Percentiles rank a stretch among this genome's conserved stretches.
These are phyloP conservation scores for Aculops lycopersici DNA, from an alignment of 1,140 invertebrate species.

Conservation along the genomic window DNA sequence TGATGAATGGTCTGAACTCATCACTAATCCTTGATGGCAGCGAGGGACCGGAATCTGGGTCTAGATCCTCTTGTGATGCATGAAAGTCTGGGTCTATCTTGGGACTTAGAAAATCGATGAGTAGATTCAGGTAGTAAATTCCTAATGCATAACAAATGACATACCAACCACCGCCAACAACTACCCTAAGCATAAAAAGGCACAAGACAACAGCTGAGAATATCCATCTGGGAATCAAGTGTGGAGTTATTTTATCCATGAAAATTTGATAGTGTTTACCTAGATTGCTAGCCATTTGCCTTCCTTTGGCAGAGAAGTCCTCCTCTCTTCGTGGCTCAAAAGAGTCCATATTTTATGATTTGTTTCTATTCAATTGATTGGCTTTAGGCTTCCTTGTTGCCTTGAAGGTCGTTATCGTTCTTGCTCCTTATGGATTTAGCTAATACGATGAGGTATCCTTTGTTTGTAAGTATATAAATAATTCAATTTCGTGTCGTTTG, in stretches of 20 bases:
- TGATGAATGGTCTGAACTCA: slow-evolving; percentile 90
- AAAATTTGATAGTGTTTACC: slow-evolving; percentile 22
- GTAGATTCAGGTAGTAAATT: slow-evolving; percentile 93
- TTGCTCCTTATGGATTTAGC: too few relatives aligned
- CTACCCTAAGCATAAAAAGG: slow-evolving; percentile 14
- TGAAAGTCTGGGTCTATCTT: slow-evolving; percentile 82
- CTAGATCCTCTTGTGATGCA: too few relatives aligned
- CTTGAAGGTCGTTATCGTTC: too few relatives aligned
- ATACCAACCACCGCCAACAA: slow-evolving; percentile 68
- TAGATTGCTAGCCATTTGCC: too few relatives aligned
- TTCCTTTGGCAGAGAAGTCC: too few relatives aligned
- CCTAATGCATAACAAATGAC: slow-evolving; percentile 92
- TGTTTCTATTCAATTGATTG: too few relatives aligned
- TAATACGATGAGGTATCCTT: too few relatives aligned
- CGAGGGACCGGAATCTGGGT: slow-evolving; percentile 38
- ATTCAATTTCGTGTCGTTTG: too few relatives aligned
- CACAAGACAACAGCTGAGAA: slow-evolving; percentile 17
- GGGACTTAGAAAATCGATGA: slow-evolving; percentile 94
- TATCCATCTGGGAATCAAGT: slow-evolving; percentile 19
- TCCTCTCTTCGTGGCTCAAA: too few relatives aligned
- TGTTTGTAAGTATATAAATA: too few relatives aligned
- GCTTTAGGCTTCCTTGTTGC: too few relatives aligned
- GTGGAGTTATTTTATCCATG: slow-evolving; percentile 22
- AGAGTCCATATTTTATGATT: too few relatives aligned
- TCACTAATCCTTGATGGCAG: slow-evolving; percentile 73